These are phyloP conservation scores for Drosophila seguyi DNA, from an alignment of 1,140 invertebrate species.

Conservation along the genomic window DNA sequence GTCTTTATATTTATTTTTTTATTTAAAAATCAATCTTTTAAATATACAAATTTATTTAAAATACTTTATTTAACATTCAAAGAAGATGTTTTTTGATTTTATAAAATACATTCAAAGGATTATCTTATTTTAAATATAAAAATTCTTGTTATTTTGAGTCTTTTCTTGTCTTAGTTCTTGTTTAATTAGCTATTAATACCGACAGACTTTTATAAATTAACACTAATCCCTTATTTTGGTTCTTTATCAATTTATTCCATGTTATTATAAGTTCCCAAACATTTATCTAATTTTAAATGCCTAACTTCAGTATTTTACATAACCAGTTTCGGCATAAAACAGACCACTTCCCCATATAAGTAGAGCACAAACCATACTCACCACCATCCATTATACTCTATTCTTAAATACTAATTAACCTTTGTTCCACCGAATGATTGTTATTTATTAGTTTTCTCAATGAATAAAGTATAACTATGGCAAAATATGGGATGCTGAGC, in stretches of 20 bases:
- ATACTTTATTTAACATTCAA: too few species aligned
- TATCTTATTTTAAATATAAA: neutral
- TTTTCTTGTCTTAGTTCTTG: neutral
- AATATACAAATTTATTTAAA: neutral
- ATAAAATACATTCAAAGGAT: neutral
- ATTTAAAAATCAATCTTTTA: neutral
- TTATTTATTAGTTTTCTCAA: conserved; percentile 25
- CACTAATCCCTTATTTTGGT: neutral
- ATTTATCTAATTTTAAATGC: conserved; percentile 1
- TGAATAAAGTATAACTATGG: conserved; percentile 27
- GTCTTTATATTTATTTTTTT: neutral
- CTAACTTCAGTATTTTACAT: conserved; percentile 1
- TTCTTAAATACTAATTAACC: conserved; percentile 27
- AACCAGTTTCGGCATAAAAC: conserved; percentile 1
- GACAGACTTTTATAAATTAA: neutral
- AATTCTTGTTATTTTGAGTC: too few species aligned
- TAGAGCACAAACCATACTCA: neutral
- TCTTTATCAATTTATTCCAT: neutral
- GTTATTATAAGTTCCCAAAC: neutral
- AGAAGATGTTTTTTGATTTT: neutral
- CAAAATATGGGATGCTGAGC: conserved; percentile 57
- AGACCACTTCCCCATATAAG: conserved; percentile 4
- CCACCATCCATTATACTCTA: conserved; percentile 5
- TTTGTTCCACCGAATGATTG: conserved; percentile 18
- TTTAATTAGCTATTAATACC: neutral